Percentiles rank a stretch among this genome's conserved stretches.
Conservation (phyloP, 2,888 invertebrate genomes). For the Thysanoteuthis rhombus region DNA sequence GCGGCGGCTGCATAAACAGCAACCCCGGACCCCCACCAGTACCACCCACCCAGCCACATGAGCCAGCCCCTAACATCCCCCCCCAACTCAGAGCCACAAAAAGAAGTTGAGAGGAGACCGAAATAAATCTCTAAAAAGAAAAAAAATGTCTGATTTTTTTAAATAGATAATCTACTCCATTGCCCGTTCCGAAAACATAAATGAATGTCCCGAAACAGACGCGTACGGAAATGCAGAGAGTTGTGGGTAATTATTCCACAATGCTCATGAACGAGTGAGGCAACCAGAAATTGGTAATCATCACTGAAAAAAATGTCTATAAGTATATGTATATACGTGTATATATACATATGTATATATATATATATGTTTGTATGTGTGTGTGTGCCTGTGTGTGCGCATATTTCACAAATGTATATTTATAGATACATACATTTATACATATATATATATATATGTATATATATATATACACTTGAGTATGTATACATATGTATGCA, state of each 20-base stretch:
- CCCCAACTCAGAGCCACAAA: not conserved
- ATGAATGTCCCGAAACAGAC: not conserved
- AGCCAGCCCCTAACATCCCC: not conserved
- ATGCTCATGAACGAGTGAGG: not conserved
- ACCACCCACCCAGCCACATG: not conserved
- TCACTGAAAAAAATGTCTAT: not conserved
- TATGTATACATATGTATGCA: not conserved
- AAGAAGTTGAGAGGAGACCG: not conserved
- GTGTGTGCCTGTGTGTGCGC: not conserved
- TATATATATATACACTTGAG: too few relatives aligned
- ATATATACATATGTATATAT: not conserved
- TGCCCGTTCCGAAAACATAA: not conserved
- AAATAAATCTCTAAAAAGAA: not conserved
- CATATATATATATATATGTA: not conserved
- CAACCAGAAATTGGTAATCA: not conserved
- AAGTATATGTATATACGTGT: not conserved
- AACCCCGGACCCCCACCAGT: not conserved
- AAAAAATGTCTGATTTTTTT: not conserved
- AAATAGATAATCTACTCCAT: not conserved
- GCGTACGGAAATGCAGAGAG: slow-evolving; percentile 12
- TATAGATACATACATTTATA: not conserved
- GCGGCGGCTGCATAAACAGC: not conserved
- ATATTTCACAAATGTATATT: not conserved
- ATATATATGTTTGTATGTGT: not conserved
- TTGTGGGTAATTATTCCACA: not conserved